phyloP scores from a whole-genome alignment of 1,140 invertebrate genomes.

The Phthorimaea operculella region DNA sequence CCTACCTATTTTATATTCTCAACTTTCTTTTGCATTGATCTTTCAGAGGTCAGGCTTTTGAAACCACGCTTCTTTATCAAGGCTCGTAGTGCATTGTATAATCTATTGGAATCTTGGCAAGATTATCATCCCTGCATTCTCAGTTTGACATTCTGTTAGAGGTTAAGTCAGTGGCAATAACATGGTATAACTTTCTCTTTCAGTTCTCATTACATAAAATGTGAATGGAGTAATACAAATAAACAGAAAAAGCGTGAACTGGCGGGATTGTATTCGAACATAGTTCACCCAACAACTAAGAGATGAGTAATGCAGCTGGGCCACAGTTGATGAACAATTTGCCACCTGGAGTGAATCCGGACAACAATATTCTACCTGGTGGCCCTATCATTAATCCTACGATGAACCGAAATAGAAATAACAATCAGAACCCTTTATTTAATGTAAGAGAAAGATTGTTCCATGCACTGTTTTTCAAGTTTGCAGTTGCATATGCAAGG shows the following conservation, averaged over 20 bases:
- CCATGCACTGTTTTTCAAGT: conserved; percentile 93
- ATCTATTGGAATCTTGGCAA: not conserved
- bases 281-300: conserved; percentile 17
- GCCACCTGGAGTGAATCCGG: conserved; percentile 62
- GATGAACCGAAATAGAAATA: conserved; percentile 68
- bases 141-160: conserved; percentile 24
- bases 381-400: conserved; percentile 62
- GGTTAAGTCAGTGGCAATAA: conserved; percentile 19
- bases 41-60: not conserved
- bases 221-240: not conserved
- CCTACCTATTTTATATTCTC: not conserved
- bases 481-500: conserved; percentile 89
- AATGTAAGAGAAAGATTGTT: conserved; percentile 94
- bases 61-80: conserved; percentile 11
- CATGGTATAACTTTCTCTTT: conserved; percentile 25
- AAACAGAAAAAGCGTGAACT: not conserved
- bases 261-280: not conserved
- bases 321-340: conserved; percentile 53
- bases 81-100: not conserved
- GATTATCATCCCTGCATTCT: conserved; percentile 17
- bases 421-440: conserved; percentile 79
- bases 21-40: not conserved
- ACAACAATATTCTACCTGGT: conserved; percentile 66
- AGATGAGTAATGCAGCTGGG: conserved; percentile 49
- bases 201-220: conserved; percentile 16